Base-by-base conservation (phyloP, 2,888 invertebrate species). In the Cerceris rybyensis region DNA sequence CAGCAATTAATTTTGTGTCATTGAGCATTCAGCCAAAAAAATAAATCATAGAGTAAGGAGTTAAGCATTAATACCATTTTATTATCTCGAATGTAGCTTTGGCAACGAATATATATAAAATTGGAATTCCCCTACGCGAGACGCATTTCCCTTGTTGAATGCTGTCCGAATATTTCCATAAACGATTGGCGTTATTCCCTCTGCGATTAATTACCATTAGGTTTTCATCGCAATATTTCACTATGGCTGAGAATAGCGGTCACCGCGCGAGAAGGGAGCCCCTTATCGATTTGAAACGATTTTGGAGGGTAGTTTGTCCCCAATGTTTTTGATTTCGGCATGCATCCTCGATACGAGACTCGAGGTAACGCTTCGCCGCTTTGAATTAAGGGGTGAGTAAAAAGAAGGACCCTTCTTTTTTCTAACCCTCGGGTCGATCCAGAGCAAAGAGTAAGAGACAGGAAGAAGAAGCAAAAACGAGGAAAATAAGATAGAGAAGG, bases 241-340 rank as follows among this genome's bases (percentile, higher is more conserved):
- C 46, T 28, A 28, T 16, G 39, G 17, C 13, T 17, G 50, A 43
- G 28, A 39, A 68, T 78, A 71, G 64, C 75, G 78, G 69, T 67
- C 46, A 70, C 52, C 81, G 73, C 75, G 80, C 75, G 67, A 79
- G 72, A 70, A 75, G 64, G 76, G 75, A 68, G 74, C 68, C 77
- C 78, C 74, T 80, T 85, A 90, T 91, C 89, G 91, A 91, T 91
- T 90, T 86, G 88, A 88, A 89, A 88, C 86, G 88, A 90, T 90
- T 90, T 90, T 85, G 82, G 88, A 87, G 89, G 89, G 90, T 88
- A 87, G 89, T 88, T 88, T 86, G 83, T 86, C 86, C 89, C 88
- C 88, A 84, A 85, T 85, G 86, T 89, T 90, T 90, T 89, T 90
- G 88, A 90, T 90, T 90, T 90, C 85, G 83, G 75, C 78, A 71